Evolutionary conservation across 2,113 vertebrate species (phyloP).

Genomic region (Channa maculata): DNA sequence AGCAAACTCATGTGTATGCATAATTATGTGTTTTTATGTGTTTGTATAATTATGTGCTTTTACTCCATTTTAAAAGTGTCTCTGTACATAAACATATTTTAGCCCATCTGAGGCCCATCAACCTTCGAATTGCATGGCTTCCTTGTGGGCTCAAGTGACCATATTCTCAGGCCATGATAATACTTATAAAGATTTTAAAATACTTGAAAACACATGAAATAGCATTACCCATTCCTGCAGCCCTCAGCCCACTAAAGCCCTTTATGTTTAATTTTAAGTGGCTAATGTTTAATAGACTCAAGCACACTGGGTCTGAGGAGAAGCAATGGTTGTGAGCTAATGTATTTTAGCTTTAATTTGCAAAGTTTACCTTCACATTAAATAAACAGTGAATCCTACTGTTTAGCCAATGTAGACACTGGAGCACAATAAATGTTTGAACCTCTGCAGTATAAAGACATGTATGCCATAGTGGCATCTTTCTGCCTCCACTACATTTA

Average conservation of each 20-base stretch:
- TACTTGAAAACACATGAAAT: background rate
- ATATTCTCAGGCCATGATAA: background rate
- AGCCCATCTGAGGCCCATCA: too few species aligned
- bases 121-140: too few species aligned
- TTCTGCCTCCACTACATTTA: too few species aligned
- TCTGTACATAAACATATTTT: too few species aligned
- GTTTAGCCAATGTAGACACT: background rate
- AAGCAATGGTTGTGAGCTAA: too few species aligned
- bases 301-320: background rate
- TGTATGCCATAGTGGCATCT: too few species aligned
- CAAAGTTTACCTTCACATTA: background rate
- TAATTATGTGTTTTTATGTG: too few species aligned
- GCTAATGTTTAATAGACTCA: slow-evolving; percentile 1
- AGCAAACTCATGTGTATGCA: too few species aligned
- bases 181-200: too few species aligned
- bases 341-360: background rate
- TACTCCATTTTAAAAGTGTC: too few species aligned
- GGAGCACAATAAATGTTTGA: background rate
- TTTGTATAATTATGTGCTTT: too few species aligned
- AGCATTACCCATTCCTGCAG: background rate
- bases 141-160: too few species aligned
- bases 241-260: background rate
- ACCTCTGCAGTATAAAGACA: background rate
- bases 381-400: background rate
- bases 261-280: background rate